Conservation (phyloP, 2,888 invertebrate genomes). For the Eumacrocentrus americanus region DNA sequence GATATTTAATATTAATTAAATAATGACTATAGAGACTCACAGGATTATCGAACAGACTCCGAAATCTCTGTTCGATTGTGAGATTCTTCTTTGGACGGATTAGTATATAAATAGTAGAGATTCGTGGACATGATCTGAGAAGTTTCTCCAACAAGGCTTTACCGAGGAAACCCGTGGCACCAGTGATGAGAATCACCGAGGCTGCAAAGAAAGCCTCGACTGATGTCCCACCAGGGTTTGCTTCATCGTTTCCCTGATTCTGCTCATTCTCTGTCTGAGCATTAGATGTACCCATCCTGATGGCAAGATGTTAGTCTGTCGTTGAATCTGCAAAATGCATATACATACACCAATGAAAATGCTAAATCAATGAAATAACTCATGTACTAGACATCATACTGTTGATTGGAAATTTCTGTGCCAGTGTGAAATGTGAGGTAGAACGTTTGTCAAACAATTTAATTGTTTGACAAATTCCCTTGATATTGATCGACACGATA, state of each 20-base stretch:
- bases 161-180: slow-evolving; percentile 89
- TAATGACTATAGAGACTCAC: slow-evolving; percentile 58
- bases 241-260: slow-evolving; percentile 42
- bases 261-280: slow-evolving; percentile 43
- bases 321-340: slow-evolving; percentile 17
- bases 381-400: too few species aligned
- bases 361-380: too few species aligned
- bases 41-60: slow-evolving; percentile 76
- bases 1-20: neutral
- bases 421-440: too few species aligned
- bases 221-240: slow-evolving; percentile 44
- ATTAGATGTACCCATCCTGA: slow-evolving; percentile 52
- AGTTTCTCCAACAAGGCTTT: slow-evolving; percentile 93
- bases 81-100: slow-evolving; percentile 79
- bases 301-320: slow-evolving; percentile 30
- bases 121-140: slow-evolving; percentile 80
- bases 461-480: too few species aligned
- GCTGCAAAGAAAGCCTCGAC: slow-evolving; percentile 65
- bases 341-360: too few species aligned
- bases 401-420: too few species aligned
- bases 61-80: slow-evolving; percentile 72
- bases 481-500: too few species aligned
- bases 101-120: slow-evolving; percentile 80
- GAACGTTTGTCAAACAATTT: too few species aligned
- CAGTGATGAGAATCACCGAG: slow-evolving; percentile 66